Base-by-base conservation (phyloP, 1,140 invertebrate species). In the Galendromus occidentalis region DNA sequence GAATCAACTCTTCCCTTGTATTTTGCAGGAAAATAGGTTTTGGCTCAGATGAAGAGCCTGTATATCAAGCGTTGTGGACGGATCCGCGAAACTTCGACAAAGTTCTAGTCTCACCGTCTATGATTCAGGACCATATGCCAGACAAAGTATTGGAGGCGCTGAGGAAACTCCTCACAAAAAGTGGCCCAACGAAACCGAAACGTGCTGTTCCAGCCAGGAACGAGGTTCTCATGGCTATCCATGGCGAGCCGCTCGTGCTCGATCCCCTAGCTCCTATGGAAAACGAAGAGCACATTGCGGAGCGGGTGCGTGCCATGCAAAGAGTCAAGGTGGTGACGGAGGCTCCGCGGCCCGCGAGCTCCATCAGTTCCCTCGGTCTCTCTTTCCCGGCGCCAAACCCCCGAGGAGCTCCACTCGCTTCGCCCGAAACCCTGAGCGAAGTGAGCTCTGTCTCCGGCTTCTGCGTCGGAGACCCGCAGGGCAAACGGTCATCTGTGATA, bases 51-150 rank as follows among this genome's bases (percentile, higher is more conserved):
- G 67, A 71, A 9, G 72, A 88, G 69, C 86, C 87, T 0, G 85
- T 91, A 7, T 91, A 90, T 76, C 87, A 91, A 75, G 90, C 89
- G 0, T 75, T 93, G 4, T 91, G 87, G 88, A 87, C 86, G 1
- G 83, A 86, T 64, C 88, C 87, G 67, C 82, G 79, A 20, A 86
- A 89, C 74, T 92, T 91, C 75, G 86, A 91, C 75, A 86, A 92
- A 78, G 88, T 93, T 22, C 78, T 92, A 30, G 89, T 93, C 55
- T 91, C 88, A 22, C 88, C 88, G 1, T 87, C 88, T 25, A 91
- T 90, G 87, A 83, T 91, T 64, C 86, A 89, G 75, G 89, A 92
- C 76, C 90, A 93, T 75, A 90, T 91, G 88, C 88, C 89, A 22
- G 87, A 91, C 73, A 87, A 85, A 75, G 86, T 93, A 66, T 76